phyloP scores from a whole-genome alignment of 2,888 invertebrate species.

The Germaria angustata region DNA sequence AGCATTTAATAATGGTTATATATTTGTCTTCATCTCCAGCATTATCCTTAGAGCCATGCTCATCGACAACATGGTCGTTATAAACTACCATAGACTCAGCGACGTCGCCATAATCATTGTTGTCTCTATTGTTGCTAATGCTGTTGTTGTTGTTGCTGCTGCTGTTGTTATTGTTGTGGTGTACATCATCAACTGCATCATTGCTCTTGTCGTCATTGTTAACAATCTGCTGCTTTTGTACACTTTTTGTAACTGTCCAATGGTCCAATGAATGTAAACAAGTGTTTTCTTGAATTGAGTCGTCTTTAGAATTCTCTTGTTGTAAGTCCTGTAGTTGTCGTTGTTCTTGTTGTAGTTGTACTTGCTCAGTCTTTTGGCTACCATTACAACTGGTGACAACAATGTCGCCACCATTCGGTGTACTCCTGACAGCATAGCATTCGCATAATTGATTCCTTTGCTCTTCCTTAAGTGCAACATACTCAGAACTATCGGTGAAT shows the following conservation, averaged over 20 bases:
- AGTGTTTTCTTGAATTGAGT: conserved; percentile 59
- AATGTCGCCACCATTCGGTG: conserved; percentile 68
- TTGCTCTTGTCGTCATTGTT: conserved; percentile 63
- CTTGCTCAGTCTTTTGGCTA: conserved; percentile 68
- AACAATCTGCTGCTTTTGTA: conserved; percentile 44
- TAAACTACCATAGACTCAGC: conserved; percentile 50
- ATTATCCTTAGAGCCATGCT: conserved; percentile 30
- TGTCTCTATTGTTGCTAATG: conserved; percentile 1
- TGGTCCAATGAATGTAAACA: conserved; percentile 67
- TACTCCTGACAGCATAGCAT: conserved; percentile 69
- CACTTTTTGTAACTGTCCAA: conserved; percentile 54
- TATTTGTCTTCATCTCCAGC: conserved; percentile 51
- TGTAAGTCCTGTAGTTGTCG: conserved; percentile 33
- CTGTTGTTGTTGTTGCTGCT: neutral
- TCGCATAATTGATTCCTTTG: conserved; percentile 72
- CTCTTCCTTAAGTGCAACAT: conserved; percentile 71
- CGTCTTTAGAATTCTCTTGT: conserved; percentile 37
- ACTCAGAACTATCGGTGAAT: conserved; percentile 71
- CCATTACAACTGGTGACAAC: conserved; percentile 45
- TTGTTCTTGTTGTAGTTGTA: conserved; percentile 32
- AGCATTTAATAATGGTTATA: conserved; percentile 46
- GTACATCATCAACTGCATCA: conserved; percentile 60
- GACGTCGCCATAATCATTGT: conserved; percentile 55
- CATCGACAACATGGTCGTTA: conserved; percentile 31
- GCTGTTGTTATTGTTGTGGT: conserved; percentile 16